Conservation (phyloP, 2,113 vertebrate genomes). For the Lepus timidus region DNA sequence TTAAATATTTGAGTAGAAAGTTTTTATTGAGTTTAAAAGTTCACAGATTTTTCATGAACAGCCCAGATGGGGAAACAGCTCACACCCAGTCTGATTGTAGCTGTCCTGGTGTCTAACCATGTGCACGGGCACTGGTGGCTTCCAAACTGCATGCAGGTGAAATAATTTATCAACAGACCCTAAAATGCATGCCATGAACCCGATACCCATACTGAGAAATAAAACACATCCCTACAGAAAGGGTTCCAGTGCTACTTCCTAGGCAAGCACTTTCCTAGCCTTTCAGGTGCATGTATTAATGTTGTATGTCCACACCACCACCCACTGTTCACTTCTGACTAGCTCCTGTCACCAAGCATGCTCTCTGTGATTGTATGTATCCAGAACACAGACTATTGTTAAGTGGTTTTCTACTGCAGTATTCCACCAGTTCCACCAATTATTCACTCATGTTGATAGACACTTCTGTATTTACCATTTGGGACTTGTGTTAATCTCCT, state of each 20-base stretch:
- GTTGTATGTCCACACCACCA: no score
- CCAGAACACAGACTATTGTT: neutral
- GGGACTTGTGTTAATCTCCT: neutral
- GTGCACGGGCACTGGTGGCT: neutral
- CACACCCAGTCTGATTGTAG: no score
- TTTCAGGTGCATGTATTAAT: neutral
- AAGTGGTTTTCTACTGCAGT: neutral
- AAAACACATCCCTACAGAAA: neutral
- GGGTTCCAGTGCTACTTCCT: no score
- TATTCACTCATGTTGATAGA: neutral
- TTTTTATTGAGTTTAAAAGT: neutral
- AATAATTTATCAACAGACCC: neutral
- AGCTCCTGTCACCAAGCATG: neutral
- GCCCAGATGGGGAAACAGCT: neutral
- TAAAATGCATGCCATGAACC: neutral
- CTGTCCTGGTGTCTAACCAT: neutral
- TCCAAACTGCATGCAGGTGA: neutral
- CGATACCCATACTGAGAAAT: neutral
- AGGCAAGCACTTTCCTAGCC: neutral
- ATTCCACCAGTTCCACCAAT: neutral
- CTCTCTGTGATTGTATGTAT: fast-evolving
- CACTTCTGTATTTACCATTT: neutral
- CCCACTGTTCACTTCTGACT: neutral
- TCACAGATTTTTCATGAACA: neutral
- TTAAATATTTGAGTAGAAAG: neutral